Base-by-base conservation (phyloP, 2,797 vertebrate species). In the Bovichtus diacanthus region DNA sequence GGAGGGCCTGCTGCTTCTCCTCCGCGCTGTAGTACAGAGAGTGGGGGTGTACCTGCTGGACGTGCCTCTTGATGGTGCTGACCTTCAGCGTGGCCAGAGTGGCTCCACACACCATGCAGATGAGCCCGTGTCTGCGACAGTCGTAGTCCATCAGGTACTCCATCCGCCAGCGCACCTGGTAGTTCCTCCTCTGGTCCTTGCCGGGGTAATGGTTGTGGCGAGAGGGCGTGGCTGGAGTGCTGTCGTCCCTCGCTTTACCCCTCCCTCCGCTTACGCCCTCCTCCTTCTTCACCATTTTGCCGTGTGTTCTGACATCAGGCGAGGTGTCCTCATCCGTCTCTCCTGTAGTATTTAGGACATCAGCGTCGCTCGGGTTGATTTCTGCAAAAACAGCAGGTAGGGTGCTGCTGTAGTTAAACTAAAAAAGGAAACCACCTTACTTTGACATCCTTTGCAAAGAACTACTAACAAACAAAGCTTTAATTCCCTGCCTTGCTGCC, bases 141-240 rank as follows among this genome's bases (percentile, higher is more conserved):
- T 97, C 96, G 31, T 97, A 97, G 66, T 97, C 97, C 97, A 97
- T 97, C 91, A 97, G 94, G 92, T 95, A 97, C 62, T 97, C 97
- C 63, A 94, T 86, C 82, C 96, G 91, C 97, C 97, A 97, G 91
- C 94, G 96, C 60, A 92, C 94, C 93, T 97, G 96, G 93, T 96
- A 97, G 93, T 96, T 97, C 60, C 95, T 95, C 64, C 95, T 89
- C 93, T 96, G 96, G 93, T 96, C 96, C 65, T 96, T 96, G 41
- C 95, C 96, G 4, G 92, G 96, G 93, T 88, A 97, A 82, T 90
- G 96, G 81, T 90, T 85, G 36, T 93, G 94, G 11, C 92, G 92
- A 0, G 87, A 78, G 1, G 89, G n/a, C 0, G 85, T 44, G 51
- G 1, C 54, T 36, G 19, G 47, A 53, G 63, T 9, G 0, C 38